These are phyloP conservation scores for Alauda arvensis DNA, from an alignment of 2,797 vertebrate genomes.

Conservation along the genomic window DNA sequence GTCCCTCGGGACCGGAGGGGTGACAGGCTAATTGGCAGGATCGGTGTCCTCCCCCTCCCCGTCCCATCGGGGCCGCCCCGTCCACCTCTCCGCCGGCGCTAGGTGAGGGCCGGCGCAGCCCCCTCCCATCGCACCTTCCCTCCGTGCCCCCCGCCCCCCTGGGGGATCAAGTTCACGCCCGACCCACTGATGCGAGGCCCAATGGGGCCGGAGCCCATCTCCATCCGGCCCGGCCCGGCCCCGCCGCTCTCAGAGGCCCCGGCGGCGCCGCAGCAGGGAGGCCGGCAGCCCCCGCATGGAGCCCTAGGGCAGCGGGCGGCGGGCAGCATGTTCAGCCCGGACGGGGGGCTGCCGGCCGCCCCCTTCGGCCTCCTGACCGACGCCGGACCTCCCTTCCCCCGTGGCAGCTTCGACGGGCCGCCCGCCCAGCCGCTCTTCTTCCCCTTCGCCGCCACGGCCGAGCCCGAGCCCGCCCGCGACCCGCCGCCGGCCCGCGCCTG, in stretches of 20 bases:
- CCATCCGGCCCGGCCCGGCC: constrained; percentile 10
- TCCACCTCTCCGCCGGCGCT: not conserved
- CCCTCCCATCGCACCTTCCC: not conserved
- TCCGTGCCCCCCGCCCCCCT: not conserved
- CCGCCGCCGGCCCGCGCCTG: constrained; percentile 65
- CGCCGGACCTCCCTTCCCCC: constrained; percentile 72
- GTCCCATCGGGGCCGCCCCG: not conserved
- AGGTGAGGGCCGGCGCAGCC: not conserved
- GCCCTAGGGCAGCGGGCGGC: constrained; percentile 4
- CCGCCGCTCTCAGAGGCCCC: not conserved
- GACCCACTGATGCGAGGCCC: constrained; percentile 75
- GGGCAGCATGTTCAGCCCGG: constrained; percentile 63
- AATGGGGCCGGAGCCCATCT: constrained; percentile 73
- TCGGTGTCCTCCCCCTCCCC: not conserved
- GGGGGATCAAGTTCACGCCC: constrained; percentile 85
- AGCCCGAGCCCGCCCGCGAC: constrained; percentile 62
- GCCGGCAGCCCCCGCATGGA: constrained; percentile 29
- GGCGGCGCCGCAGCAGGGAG: constrained; percentile 19
- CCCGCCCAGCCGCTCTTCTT: constrained; percentile 69
- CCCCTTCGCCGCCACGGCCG: constrained; percentile 50
- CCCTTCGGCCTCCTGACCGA: constrained; percentile 77
- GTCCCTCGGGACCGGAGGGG: not conserved
- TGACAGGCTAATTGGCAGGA: not conserved
- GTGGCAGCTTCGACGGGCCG: constrained; percentile 69
- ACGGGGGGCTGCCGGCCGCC: constrained; percentile 54